Base-by-base conservation (phyloP, 2,797 vertebrate genomes). In the Masticophis lateralis region DNA sequence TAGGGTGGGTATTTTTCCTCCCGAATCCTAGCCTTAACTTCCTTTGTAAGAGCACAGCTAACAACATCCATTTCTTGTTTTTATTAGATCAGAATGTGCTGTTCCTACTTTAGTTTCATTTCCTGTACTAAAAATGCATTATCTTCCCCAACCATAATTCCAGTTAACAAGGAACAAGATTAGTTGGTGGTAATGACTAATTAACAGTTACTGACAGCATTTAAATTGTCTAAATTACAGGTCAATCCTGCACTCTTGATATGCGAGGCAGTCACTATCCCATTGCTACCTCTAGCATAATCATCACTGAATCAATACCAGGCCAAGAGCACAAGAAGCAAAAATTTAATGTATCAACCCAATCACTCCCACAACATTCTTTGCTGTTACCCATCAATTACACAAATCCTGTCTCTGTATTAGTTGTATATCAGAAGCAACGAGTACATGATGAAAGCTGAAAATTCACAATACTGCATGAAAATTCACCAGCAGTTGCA, bases 141-240 rank as follows among this genome's bases (percentile, higher is more conserved):
- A 91, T 37, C 22, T 86, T 93, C 79, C n/a, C 60, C 55, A 92
- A 43, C 2, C 92, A 47, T 59, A 92, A 96, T 94, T 94, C 91
- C 92, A 25, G 79, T 92, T 96, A 94, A 88, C 61, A 92, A 83
- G 93, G 95, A 94, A 95, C 79, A 93, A 88, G 88, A 32, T 2
- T 87, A 94, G 92, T 32, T 69, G 13, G 56, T 43, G 55, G 47
- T 91, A 79, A 91, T 93, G 91, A 14, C 20, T 55, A 88, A 91
- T 94, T 95, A 94, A 89, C 61, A 94, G 91, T 28, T 94, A 90
- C 22, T 88, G 93, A 4, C 59, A 91, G 92, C 88, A 93, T 56
- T 93, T 94, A 95, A 93, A 91, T 90, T 93, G 59, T 60, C n/a
- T 94, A 86, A 94, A 90, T 51, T 88, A 53, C 66, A 61, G 61